phyloP scores from a whole-genome alignment of 2,113 vertebrate species.

The Cryptomyrus ogoouensis region DNA sequence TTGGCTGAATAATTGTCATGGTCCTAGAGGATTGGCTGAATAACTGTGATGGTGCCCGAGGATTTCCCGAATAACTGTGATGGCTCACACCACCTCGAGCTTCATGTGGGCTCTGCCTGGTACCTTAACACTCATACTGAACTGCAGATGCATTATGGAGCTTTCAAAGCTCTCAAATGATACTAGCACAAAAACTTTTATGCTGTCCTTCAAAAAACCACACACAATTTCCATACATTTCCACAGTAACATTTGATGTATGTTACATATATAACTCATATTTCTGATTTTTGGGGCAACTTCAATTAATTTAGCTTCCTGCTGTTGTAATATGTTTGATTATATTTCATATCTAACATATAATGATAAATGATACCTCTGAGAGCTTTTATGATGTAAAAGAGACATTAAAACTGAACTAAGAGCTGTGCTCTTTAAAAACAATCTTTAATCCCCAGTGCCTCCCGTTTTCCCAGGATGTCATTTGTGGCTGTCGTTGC shows the following conservation, averaged over 20 bases:
- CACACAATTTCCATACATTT: neutral
- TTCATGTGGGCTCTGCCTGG: conserved; percentile 57
- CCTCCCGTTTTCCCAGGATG: neutral
- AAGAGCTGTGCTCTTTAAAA: neutral
- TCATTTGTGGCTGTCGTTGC: neutral
- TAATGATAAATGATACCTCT: neutral
- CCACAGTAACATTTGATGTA: neutral
- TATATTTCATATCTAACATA: neutral
- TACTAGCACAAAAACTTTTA: neutral
- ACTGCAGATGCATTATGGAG: neutral
- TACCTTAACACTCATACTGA: conserved; percentile 45
- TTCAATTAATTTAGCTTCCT: neutral
- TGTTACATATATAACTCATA: neutral
- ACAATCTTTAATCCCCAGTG: neutral
- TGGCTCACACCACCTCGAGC: conserved; percentile 27
- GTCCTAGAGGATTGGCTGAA: neutral
- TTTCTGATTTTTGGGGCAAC: neutral
- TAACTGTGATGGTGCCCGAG: neutral
- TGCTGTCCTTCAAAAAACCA: neutral
- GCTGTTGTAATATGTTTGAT: neutral
- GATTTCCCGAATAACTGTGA: neutral
- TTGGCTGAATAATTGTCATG: neutral
- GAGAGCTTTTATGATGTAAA: neutral
- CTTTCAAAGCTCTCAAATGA: neutral
- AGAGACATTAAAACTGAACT: neutral